These are phyloP conservation scores for Coenobita brevimanus DNA, from an alignment of 1,140 invertebrate genomes.

Conservation along the genomic window DNA sequence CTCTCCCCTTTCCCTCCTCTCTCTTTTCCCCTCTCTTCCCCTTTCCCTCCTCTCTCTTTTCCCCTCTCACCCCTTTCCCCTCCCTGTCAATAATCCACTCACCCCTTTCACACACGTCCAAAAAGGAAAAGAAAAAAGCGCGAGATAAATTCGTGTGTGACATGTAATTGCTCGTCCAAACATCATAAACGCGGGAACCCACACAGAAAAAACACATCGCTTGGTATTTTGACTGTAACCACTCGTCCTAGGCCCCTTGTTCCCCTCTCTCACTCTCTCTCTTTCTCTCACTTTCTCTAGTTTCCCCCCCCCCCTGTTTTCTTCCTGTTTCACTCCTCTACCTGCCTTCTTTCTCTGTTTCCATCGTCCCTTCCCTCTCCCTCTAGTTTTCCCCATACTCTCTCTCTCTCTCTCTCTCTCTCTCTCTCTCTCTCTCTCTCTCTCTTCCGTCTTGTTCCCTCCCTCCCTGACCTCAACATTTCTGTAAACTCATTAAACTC, in stretches of 20 bases:
- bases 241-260: not conserved
- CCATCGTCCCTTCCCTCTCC: not conserved
- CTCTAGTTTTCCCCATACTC: no score
- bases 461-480: not conserved
- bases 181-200: constrained; percentile 16
- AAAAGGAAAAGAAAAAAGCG: no score
- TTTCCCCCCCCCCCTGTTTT: not conserved
- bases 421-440: not conserved
- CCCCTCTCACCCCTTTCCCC: not conserved
- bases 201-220: not conserved
- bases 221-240: constrained; percentile 4
- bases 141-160: constrained; percentile 25
- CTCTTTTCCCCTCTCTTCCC: not conserved
- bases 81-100: not conserved
- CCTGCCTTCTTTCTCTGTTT: not conserved
- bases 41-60: not conserved
- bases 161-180: constrained; percentile 36
- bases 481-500: no score
- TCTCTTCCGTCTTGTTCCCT: not conserved
- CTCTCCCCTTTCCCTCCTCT: no score
- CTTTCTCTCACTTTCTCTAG: constrained; percentile 17
- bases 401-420: constrained; percentile 13
- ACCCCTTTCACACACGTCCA: no score
- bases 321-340: not conserved
- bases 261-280: not conserved